Evolutionary conservation across 35 echinoderm and acorn worm species (phyloP), one percentile per base, ranked within the genome.

Genomic region (Lytechinus variegatus): DNA sequence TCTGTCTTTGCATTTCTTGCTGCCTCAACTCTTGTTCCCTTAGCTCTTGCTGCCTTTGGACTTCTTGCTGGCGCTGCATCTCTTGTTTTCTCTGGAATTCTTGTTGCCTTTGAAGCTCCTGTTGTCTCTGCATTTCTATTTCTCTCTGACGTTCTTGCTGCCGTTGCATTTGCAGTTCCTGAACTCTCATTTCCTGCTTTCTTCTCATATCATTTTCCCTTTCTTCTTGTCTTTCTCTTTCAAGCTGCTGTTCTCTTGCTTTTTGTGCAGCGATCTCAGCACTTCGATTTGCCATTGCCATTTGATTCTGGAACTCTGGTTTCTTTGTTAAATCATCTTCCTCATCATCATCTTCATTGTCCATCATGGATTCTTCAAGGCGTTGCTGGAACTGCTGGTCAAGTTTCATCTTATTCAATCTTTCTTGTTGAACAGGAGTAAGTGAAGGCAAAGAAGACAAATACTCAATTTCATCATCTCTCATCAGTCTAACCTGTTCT

Each of bases 351-450:
- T 97, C 91, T 16, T 95, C 95, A 12, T 92, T 94, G 28, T 98
- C 94, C 87, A 92, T 56, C 54, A 89, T 89, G 6, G 96, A 94
- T 60, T 98, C 97, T 57, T 96, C 96, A 12, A 99, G 89, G 72
- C 98, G 95, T 12, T 94, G 95, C 87, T 99, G 96, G 88, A 99
- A 99, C 79, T 97, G 95, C 24, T 94, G 87, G 52, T 99, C 98
- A 94, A 98, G 87, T 71, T 92, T 95, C 12, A 99, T 61, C 87
- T 99, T 99, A 8, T 93, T 91, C 14, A 99, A 55, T 52, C 94
- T 95, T 14, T 99, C 98, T 56, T 99, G 95, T 95, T 99, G 97
- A n/a, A 96, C 95, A 56, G 95, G 96, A 95, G 94, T 95, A n/a
- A 97, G 94, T 54, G 93, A 94, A 4, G 95, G 91, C 2, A 95